Evolutionary conservation across 2,888 invertebrate species (phyloP), one percentile per base, ranked within the genome.

Genomic region (Melinaea marsaeus): DNA sequence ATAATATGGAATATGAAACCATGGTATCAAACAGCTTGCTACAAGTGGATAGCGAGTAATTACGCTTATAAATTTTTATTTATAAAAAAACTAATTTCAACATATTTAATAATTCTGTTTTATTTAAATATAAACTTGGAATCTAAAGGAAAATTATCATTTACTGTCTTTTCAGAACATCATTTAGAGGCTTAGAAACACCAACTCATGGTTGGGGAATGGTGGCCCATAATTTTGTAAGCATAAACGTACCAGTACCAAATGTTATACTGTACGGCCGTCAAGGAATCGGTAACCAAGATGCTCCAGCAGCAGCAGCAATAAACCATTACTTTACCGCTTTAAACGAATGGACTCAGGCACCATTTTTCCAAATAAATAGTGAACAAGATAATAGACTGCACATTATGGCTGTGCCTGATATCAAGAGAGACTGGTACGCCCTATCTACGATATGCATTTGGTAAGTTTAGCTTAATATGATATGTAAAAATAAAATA

Each of bases 401-500:
- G 72, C 77, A 80, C 66, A 72, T 90, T 2, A 65, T 88, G 5
- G 88, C 84, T 0, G 61, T 89, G 32, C 89, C 90, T 13, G 90
- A 90, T 71, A 75, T 84, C 0, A 71, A 77, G 1, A 77, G 72
- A 13, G 81, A 85, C 33, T 90, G 89, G 90, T 73, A 80, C 58
- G 79, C 88, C 1, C 71, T 90, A 2, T 86, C 88, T 0, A 82
- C 80, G 0, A 74, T 88, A 37, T 85, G 81, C n/a, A 78, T 90
- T 68, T 90, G 90, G 90, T 90, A 71, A 83, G 88, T 78, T 32
- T 32, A 51, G 6, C 9, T n/a, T 51, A 32, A 32, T 32, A 32
- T 32, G 11, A 32, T 7, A 32, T 32, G 11, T 51, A 51, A 13
- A 51, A 51, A 51, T 4, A 22, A 5, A 22, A 4, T 13, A 32